A percentile compares a stretch with the other conserved stretches of the same genome.
phyloP scores from a whole-genome alignment of 2,888 invertebrate genomes.

The Eupsilia transversa region DNA sequence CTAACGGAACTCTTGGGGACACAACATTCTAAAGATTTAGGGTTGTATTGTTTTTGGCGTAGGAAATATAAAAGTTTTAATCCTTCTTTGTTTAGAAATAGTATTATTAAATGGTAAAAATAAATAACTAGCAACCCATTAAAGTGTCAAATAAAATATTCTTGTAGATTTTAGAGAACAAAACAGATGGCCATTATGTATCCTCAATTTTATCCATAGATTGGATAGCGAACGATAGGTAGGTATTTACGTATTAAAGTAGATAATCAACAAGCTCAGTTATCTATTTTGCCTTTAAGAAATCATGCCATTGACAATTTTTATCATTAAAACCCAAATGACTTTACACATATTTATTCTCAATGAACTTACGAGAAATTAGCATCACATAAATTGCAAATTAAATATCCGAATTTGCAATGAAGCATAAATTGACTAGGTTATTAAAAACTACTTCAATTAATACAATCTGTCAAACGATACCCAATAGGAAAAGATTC shows the following conservation, averaged over 20 bases:
- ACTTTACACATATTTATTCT: not conserved
- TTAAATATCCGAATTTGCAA: constrained; percentile 15
- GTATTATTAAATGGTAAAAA: constrained; percentile 59
- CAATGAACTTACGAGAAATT: constrained; percentile 22
- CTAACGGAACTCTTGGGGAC: constrained; percentile 85
- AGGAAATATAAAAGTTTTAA: constrained; percentile 77
- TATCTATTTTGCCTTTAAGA: constrained; percentile 1
- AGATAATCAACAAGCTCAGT: not conserved
- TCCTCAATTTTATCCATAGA: constrained; percentile 24
- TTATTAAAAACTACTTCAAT: constrained; percentile 36
- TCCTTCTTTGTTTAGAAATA: constrained; percentile 70
- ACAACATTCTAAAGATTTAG: constrained; percentile 86
- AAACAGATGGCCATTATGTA: constrained; percentile 16
- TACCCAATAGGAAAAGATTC: constrained; percentile 30
- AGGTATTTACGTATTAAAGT: constrained; percentile 1
- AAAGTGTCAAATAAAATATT: constrained; percentile 51
- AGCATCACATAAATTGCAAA: constrained; percentile 28
- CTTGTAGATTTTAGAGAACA: constrained; percentile 30
- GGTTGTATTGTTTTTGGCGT: constrained; percentile 84
- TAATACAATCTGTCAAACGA: constrained; percentile 44
- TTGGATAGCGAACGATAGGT: constrained; percentile 2
- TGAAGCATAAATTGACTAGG: constrained; percentile 37
- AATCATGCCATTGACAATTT: not conserved
- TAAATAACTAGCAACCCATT: constrained; percentile 55
- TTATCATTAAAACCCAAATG: not conserved